Base-by-base conservation (phyloP, 2,797 vertebrate genomes). In the Sitta carolinensis region DNA sequence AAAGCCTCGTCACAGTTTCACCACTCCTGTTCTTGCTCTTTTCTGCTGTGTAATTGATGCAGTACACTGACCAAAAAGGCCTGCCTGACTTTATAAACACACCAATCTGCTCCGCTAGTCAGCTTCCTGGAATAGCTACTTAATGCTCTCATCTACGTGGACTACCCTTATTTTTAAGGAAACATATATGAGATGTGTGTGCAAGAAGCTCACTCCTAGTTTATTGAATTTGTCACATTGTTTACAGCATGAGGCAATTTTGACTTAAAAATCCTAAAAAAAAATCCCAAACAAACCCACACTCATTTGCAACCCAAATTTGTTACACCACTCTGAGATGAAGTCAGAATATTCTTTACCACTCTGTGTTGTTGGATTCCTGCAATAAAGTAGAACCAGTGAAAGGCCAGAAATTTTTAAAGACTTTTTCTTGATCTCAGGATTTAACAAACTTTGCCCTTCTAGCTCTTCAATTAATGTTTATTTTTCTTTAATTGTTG, bases 1-100 rank as follows among this genome's bases (percentile, higher is more conserved):
- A 66, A 84, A 75, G 0, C 7, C 7, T 7, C 1, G 1, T 47
- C 72, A n/a, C 1, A 34, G 3, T 50, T 75, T 55, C 7, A 1
- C 13, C 7, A 20, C 10, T 80, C 30, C 6, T 36, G 12, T 48
- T 76, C 32, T 52, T 47, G 16, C 40, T 83, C 25, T 17, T 83
- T 76, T 58, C 16, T 75, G 7, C 25, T 8, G 1, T 20, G 8
- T 32, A 69, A 64, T 4, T n/a, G 18, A 45, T 68, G 12, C 18
- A 13, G 5, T 25, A 43, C 14, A 45, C 5, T 34, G 29, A 61
- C 2, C 5, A 67, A 85, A 59, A 58, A 27, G 3, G 8, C 50
- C 13, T 48, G 8, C 15, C 30, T 8, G 1, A 19, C 7, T 36
- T 4, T 47, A 13, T 29, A 47, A 55, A 38, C 11, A 47, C 14